Base-by-base conservation (phyloP, 2,888 invertebrate species). In the Apodemia mormo region DNA sequence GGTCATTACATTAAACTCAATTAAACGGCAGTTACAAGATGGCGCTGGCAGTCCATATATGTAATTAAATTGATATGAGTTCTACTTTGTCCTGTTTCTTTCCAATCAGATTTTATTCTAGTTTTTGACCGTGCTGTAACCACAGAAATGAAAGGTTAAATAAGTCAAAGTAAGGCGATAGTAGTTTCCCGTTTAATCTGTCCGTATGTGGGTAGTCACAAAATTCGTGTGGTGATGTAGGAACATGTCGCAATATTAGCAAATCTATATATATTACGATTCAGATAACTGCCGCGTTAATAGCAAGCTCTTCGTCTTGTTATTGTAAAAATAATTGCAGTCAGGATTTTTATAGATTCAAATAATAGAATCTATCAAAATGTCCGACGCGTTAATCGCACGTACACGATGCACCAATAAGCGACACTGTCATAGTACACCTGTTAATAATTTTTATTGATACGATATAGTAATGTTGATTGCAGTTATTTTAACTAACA, bases 171-270 rank as follows among this genome's bases (percentile, higher is more conserved):
- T 43, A 43, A 7, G 9, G 2, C 7, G 43, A 9, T 8, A 43
- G 9, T 43, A 43, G 8, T n/a, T 54, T 22, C 37, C 37, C 10
- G 22, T 7, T 54, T 37, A 6, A 8, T 56, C 22, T 4, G 29
- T 58, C n/a, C 1, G 2, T 10, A 58, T 29, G 56, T 58, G 30
- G 61, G 29, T 30, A 12, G 61, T 61, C 61, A 33, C 61, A 61
- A 61, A 61, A 61, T 49, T 33, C 61, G 61, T 61, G 61, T 61
- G 61, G 61, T 33, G 61, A 61, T 30, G 12, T 61, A 30, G 6
- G 49, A 6, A 49, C 12, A 30, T 9, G 30, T 33, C 61, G 61
- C 61, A 61, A 61, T 61, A 61, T 61, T 61, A 61, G 61, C 12
- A 12, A 61, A 61, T 61, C 49, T 49, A 14, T 49, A 49, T 49